A percentile compares a stretch with the other conserved stretches of the same genome.
phyloP scores from a whole-genome alignment of 1,140 invertebrate genomes.

The Alviniconcha marisindica region DNA sequence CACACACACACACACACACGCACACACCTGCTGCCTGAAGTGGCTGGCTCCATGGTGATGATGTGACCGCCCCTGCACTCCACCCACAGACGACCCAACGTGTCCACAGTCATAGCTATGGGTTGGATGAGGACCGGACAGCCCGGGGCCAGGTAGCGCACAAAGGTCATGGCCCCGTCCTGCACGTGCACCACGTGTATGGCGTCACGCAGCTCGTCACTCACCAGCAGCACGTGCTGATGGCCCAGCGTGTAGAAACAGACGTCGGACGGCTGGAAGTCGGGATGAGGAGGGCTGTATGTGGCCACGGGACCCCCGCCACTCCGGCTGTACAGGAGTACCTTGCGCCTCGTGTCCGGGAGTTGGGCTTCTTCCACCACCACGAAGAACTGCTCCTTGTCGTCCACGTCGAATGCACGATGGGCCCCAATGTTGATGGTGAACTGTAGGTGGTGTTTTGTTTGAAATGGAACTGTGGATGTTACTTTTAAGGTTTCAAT shows the following conservation, averaged over 20 bases:
- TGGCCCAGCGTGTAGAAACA: conserved; percentile 5
- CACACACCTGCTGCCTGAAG: too few species aligned
- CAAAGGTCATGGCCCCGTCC: neutral
- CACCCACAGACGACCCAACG: too few species aligned
- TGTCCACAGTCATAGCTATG: neutral
- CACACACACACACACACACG: too few species aligned
- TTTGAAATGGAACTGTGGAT: neutral
- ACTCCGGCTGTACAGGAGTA: neutral
- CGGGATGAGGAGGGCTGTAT: neutral
- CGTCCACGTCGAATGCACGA: conserved; percentile 20
- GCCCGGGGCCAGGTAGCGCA: neutral
- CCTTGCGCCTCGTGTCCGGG: neutral
- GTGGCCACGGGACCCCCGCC: neutral
- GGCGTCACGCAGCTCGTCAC: too few species aligned
- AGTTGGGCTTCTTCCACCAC: neutral
- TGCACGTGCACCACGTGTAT: neutral
- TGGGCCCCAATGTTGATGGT: neutral
- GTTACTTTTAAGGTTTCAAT: neutral
- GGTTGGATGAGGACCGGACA: neutral
- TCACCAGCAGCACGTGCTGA: too few species aligned
- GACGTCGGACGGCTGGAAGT: neutral
- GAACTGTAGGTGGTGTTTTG: neutral
- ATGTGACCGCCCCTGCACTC: too few species aligned
- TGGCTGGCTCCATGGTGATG: too few species aligned
- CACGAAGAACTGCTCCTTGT: neutral